phyloP scores from a whole-genome alignment of 2,113 vertebrate species.

The Cettia cetti region DNA sequence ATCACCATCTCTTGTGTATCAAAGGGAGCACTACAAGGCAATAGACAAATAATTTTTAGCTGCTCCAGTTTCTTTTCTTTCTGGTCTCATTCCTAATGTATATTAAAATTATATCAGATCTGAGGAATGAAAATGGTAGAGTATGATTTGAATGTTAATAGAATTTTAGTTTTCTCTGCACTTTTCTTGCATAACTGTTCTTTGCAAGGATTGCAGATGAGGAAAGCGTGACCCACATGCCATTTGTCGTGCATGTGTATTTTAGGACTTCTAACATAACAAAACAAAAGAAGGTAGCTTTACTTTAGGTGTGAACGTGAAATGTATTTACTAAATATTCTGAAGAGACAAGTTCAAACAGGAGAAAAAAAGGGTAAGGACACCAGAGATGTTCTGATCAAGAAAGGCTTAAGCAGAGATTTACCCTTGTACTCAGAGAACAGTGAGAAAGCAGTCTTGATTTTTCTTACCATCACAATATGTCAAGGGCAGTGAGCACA shows the following conservation, averaged over 20 bases:
- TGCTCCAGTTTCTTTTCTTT: background rate
- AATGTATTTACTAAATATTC: conserved; percentile 63
- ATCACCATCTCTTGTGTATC: background rate
- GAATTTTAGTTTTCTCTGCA: conserved; percentile 2
- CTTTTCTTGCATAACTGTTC: background rate
- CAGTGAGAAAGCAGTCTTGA: conserved; percentile 42
- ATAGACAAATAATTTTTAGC: background rate
- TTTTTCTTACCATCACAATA: conserved; percentile 54
- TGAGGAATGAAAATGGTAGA: conserved; percentile 23
- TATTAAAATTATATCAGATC: conserved; percentile 43
- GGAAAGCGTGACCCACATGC: background rate
- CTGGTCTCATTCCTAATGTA: background rate
- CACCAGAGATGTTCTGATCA: conserved; percentile 26
- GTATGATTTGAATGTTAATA: conserved; percentile 49
- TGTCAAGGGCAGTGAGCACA: conserved; percentile 37
- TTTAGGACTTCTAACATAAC: conserved; percentile 40
- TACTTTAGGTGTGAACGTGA: conserved; percentile 41
- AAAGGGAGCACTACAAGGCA: background rate
- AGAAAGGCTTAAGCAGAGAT: conserved; percentile 27
- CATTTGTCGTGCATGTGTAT: conserved; percentile 26
- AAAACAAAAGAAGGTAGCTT: conserved; percentile 51
- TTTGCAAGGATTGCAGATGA: conserved; percentile 27
- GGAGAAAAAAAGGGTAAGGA: conserved; percentile 14
- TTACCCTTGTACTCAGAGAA: background rate
- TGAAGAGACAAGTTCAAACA: conserved; percentile 45